Evolutionary conservation across 2,113 vertebrate genomes (phyloP).

Genomic region (Xenopus laevis): DNA sequence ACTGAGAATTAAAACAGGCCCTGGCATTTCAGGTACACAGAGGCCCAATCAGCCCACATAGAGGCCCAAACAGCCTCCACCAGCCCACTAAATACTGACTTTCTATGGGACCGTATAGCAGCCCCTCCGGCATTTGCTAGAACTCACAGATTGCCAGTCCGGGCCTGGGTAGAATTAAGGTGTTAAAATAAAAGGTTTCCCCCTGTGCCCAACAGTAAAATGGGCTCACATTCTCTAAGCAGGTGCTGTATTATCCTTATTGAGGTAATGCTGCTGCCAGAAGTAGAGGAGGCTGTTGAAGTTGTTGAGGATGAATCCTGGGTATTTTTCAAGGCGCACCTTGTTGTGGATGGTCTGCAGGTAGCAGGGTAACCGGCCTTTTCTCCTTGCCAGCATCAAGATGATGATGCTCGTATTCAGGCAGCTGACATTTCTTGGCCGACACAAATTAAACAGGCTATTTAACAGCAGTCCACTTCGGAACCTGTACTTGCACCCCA

Average conservation of each 20-base stretch:
- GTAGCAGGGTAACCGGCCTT: constrained; percentile 84
- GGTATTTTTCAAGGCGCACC: constrained; percentile 87
- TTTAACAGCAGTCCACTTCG: too few relatives aligned
- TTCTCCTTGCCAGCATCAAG: constrained; percentile 88
- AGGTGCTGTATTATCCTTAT: constrained; percentile 97
- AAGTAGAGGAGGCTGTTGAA: constrained; percentile 93
- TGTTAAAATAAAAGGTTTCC: too few relatives aligned
- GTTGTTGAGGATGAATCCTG: constrained; percentile 93
- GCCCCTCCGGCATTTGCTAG: too few relatives aligned
- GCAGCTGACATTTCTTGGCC: constrained; percentile 91
- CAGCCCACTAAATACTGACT: too few relatives aligned
- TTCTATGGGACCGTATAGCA: too few relatives aligned
- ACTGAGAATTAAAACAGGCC: too few relatives aligned
- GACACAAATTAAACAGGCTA: background rate
- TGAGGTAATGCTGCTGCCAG: constrained; percentile 98
- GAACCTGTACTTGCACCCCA: too few relatives aligned
- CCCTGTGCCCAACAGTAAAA: background rate
- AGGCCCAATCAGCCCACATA: too few relatives aligned
- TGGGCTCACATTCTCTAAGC: constrained; percentile 88
- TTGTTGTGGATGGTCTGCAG: constrained; percentile 85
- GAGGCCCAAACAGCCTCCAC: too few relatives aligned
- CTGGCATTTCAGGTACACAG: too few relatives aligned
- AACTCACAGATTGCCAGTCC: too few relatives aligned
- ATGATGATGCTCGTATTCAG: constrained; percentile 93
- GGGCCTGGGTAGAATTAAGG: too few relatives aligned